Percentiles rank a stretch among this genome's conserved stretches.
phyloP scores from a whole-genome alignment of 1,140 invertebrate species.

The Lepidotrigona ventralis region DNA sequence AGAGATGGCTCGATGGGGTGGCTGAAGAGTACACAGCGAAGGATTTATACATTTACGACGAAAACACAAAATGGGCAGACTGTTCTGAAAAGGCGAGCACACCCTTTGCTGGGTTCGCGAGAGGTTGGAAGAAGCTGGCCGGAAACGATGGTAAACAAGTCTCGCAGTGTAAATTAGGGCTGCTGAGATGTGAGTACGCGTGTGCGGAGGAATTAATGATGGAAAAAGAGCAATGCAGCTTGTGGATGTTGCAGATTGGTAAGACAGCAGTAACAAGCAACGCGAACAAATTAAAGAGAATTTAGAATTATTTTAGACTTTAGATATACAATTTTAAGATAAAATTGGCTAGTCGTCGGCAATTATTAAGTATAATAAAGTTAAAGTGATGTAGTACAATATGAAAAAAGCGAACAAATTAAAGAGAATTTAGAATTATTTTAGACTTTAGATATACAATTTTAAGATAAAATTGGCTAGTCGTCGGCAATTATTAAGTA shows the following conservation, averaged over 20 bases:
- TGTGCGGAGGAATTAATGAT: background rate
- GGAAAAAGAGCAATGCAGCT: background rate
- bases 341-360: too few relatives aligned
- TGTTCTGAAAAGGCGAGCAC: background rate
- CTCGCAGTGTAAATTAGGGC: background rate
- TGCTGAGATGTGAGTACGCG: background rate
- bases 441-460: too few relatives aligned
- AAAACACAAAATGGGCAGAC: conserved; percentile 10
- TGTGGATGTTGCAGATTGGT: background rate
- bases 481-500: too few relatives aligned
- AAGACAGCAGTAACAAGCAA: background rate
- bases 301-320: too few relatives aligned
- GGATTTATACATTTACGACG: conserved; percentile 15
- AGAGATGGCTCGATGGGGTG: background rate
- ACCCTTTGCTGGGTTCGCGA: too few relatives aligned
- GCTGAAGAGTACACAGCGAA: background rate
- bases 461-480: too few relatives aligned
- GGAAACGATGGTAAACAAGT: background rate
- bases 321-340: too few relatives aligned
- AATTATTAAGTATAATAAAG: too few relatives aligned
- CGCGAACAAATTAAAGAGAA: too few relatives aligned
- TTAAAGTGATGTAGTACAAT: too few relatives aligned
- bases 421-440: too few relatives aligned
- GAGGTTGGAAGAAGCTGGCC: background rate
- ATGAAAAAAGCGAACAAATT: too few relatives aligned